Base-by-base conservation (phyloP, 2,888 invertebrate species). In the Platycnemis pennipes region DNA sequence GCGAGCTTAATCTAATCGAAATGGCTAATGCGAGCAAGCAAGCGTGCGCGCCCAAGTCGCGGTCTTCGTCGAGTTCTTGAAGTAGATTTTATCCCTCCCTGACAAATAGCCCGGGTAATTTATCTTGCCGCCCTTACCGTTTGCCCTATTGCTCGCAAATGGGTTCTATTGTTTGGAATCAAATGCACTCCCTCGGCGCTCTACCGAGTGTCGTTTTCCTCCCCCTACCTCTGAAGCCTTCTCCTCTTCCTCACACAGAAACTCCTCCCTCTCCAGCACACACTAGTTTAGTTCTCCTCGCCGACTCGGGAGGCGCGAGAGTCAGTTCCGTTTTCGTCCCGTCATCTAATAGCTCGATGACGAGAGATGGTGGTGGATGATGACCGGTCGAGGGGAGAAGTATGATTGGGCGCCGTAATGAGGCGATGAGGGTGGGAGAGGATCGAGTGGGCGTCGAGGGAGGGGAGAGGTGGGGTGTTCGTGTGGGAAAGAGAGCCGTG, bases 301-400 rank as follows among this genome's bases (percentile, higher is more conserved):
- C 1, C 31, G 77, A 37, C 77, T 31, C 77, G 13, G 13, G 77
- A 16, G 77, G 77, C 77, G 77, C 37, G 37, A 37, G 46, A 22
- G 89, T 7, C 42, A 31, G 56, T 42, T 89, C 37, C 26, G 56
- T 89, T 89, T 89, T 56, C 89, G 89, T 89, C 89, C 22, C 89
- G 89, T 89, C 89, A 63, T 56, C 56, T 89, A 89, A 89, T 89
- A 63, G 89, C 89, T n/a, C 26, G 53, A 89, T 89, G 89, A 89
- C 53, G 89, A 89, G 89, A 89, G 89, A 89, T 89, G 56, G 37
- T 16, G 37, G 37, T 3, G 77, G 26, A 77, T 77, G 77, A 77
- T 37, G 77, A 37, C 37, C 26, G 56, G 31, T n/a, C 77, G 77
- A 77, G 37, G 77, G 56, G 42, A 56, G 53, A 56, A 13, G 26